A percentile compares a stretch with the other conserved stretches of the same genome.
Evolutionary conservation across 2,797 vertebrate species (phyloP).

Genomic region (Halcyon smyrnensis): DNA sequence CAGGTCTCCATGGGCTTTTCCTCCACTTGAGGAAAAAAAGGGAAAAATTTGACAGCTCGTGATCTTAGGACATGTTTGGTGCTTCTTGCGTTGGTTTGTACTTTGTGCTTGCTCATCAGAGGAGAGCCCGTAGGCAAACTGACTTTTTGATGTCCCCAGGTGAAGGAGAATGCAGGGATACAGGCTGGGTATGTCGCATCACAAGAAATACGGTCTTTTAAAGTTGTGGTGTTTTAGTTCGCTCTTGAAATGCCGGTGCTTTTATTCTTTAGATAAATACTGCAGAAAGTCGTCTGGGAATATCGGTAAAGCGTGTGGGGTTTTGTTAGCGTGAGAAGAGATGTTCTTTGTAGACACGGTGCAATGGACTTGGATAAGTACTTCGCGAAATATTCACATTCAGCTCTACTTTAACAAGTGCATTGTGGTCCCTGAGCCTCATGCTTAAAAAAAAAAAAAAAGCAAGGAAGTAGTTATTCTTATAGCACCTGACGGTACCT

Average conservation of each 20-base stretch:
- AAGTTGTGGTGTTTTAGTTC: fast-evolving
- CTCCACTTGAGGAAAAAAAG: fast-evolving
- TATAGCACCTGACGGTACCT: neutral
- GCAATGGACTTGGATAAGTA: neutral
- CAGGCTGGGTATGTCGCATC: neutral
- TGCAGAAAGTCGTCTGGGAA: neutral
- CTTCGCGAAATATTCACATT: neutral
- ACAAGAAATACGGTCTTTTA: fast-evolving
- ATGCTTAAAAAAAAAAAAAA: neutral
- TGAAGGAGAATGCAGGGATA: neutral
- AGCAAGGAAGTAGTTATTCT: neutral
- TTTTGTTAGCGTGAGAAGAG: neutral
- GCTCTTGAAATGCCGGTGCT: neutral
- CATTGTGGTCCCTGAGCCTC: neutral
- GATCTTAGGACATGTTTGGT: fast-evolving
- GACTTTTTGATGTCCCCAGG: fast-evolving
- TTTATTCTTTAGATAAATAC: neutral
- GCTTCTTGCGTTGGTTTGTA: neutral
- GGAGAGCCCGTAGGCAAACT: neutral
- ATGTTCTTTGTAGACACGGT: fast-evolving
- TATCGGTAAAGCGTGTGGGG: neutral
- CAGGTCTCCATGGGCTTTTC: fast-evolving
- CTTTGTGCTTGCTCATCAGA: neutral
- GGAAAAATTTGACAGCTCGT: fast-evolving
- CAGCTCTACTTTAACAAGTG: neutral